Conservation (phyloP, 2,113 vertebrate species). For the Pagrus major region DNA sequence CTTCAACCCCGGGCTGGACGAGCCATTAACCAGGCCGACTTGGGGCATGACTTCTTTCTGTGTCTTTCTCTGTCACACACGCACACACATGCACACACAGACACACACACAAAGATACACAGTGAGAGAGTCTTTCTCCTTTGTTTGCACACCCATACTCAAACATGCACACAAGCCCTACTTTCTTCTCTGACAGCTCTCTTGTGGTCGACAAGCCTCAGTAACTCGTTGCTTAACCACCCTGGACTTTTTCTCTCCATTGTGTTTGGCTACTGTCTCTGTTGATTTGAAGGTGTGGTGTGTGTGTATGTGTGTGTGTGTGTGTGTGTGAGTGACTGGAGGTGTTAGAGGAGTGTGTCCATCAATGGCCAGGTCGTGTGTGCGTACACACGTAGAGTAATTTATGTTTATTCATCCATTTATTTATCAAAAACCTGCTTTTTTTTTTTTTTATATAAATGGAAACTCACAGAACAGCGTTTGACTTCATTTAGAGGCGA, state of each 20-base stretch:
- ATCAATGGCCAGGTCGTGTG: slow-evolving; percentile 29
- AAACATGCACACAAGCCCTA: slow-evolving; percentile 74
- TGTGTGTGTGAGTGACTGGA: slow-evolving; percentile 21
- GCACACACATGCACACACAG: slow-evolving; percentile 24
- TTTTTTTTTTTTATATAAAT: slow-evolving; percentile 59
- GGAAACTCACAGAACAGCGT: slow-evolving; percentile 60
- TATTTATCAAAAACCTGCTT: slow-evolving; percentile 47
- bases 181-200: slow-evolving; percentile 77
- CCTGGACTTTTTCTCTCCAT: slow-evolving; percentile 67
- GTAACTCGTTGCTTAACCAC: slow-evolving; percentile 76
- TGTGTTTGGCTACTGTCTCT: slow-evolving; percentile 74
- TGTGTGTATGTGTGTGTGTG: slow-evolving; percentile 1
- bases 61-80: slow-evolving; percentile 35
- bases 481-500: slow-evolving; percentile 53
- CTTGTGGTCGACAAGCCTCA: slow-evolving; percentile 75
- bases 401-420: slow-evolving; percentile 27
- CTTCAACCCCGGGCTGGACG: slow-evolving; percentile 55
- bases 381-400: not conserved
- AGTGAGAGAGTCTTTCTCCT: slow-evolving; percentile 60
- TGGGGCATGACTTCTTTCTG: slow-evolving; percentile 56
- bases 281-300: slow-evolving; percentile 66
- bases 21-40: slow-evolving; percentile 67
- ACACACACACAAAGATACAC: slow-evolving; percentile 42
- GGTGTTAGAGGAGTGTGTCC: slow-evolving; percentile 49
- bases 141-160: slow-evolving; percentile 75